Percentiles rank a stretch among this genome's conserved stretches.
Conservation (phyloP, 2,888 invertebrate species). For the Neelides folsomi region DNA sequence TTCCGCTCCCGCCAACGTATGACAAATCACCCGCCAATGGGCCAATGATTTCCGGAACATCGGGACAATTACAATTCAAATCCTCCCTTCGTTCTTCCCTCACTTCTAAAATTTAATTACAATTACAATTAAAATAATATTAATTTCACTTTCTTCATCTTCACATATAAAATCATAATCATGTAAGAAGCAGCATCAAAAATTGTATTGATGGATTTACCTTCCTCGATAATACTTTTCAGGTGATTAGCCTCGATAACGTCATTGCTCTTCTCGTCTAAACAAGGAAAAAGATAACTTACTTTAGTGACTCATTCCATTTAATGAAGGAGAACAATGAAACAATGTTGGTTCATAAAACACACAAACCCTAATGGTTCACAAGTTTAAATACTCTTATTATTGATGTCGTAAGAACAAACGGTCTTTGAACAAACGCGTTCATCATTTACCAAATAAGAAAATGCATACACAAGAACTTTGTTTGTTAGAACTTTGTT, state of each 20-base stretch:
- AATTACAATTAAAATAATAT: neutral
- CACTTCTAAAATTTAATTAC: conserved; percentile 8
- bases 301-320: neutral
- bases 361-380: too few species aligned
- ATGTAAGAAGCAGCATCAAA: too few species aligned
- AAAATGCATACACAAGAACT: too few species aligned
- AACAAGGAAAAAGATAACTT: neutral
- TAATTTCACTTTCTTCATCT: neutral
- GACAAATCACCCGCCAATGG: conserved; percentile 6
- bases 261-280: conserved; percentile 11
- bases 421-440: too few species aligned
- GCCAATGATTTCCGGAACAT: neutral
- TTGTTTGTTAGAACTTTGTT: too few species aligned
- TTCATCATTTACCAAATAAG: too few species aligned
- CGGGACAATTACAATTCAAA: too few species aligned
- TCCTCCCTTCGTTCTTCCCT: conserved; percentile 2
- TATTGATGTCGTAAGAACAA: conserved; percentile 6
- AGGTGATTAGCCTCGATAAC: conserved; percentile 19
- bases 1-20: conserved; percentile 6
- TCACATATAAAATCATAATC: too few species aligned
- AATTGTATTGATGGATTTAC: conserved; percentile 5
- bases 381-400: neutral
- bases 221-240: conserved; percentile 25
- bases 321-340: too few species aligned
- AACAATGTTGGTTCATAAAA: too few species aligned